These are phyloP conservation scores for Hypomecis punctinalis DNA, from an alignment of 2,888 invertebrate genomes.

Conservation along the genomic window DNA sequence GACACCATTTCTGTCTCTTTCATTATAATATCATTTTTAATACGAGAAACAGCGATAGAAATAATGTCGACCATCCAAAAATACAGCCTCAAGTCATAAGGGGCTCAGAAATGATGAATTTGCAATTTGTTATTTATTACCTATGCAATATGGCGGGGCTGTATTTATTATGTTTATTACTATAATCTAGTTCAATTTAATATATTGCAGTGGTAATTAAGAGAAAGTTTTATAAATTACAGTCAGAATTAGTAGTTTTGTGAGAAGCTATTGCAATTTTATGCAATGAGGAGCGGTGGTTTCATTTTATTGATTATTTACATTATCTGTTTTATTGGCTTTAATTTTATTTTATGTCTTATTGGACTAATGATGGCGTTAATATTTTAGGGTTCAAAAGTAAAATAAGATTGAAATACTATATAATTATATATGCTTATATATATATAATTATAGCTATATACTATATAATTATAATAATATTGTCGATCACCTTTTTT, in stretches of 20 bases:
- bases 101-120: conserved; percentile 44
- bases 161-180: conserved; percentile 30
- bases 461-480: too few relatives aligned
- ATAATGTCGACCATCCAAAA: too few relatives aligned
- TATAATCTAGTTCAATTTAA: conserved; percentile 35
- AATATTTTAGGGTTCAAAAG: too few relatives aligned
- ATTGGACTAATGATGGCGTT: neutral
- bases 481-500: too few relatives aligned
- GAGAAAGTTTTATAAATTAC: conserved; percentile 34
- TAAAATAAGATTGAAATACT: too few relatives aligned
- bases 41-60: too few relatives aligned
- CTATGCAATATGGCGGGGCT: conserved; percentile 25
- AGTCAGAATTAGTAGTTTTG: conserved; percentile 5
- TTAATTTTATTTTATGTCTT: neutral
- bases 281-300: conserved; percentile 3
- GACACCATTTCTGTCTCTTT: too few relatives aligned
- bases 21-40: too few relatives aligned
- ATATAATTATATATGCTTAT: too few relatives aligned
- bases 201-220: conserved; percentile 32
- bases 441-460: too few relatives aligned
- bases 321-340: conserved; percentile 1
- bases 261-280: conserved; percentile 16
- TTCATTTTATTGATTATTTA: conserved; percentile 10
- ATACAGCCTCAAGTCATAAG: neutral
- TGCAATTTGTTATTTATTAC: conserved; percentile 38